phyloP scores from a whole-genome alignment of 1,140 invertebrate species.

The Drosophila sp. region DNA sequence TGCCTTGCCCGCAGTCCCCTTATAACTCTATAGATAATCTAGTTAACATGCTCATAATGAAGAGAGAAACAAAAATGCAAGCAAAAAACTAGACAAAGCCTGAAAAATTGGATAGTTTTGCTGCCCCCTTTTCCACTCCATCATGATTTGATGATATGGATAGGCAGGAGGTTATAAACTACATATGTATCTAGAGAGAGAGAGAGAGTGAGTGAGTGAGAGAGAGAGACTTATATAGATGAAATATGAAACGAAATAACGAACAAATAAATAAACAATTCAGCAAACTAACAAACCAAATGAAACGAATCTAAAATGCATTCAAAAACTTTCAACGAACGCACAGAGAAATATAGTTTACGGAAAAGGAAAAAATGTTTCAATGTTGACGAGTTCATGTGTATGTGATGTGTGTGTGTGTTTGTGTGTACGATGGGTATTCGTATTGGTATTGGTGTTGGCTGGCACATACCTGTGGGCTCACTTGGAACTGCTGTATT shows the following conservation, averaged over 20 bases:
- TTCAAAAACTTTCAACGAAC: conserved; percentile 69
- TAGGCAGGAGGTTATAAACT: background rate
- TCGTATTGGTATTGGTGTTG: conserved; percentile 17
- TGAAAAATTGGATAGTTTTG: background rate
- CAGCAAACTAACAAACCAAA: conserved; percentile 37
- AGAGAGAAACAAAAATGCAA: background rate
- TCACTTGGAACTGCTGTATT: conserved; percentile 93
- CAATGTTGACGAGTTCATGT: conserved; percentile 45
- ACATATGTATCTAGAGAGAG: background rate
- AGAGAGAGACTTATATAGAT: conserved; percentile 24
- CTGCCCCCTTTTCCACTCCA: background rate
- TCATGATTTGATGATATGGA: background rate
- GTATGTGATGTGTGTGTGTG: conserved; percentile 20
- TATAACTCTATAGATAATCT: background rate
- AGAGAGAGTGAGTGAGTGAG: conserved; percentile 13
- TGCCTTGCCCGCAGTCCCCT: background rate
- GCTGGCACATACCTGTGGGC: conserved; percentile 79
- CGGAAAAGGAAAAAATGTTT: conserved; percentile 58
- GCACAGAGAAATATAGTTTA: conserved; percentile 43
- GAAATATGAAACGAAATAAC: conserved; percentile 30
- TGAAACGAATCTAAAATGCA: conserved; percentile 52
- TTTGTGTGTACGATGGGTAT: conserved; percentile 24
- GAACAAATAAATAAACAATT: conserved; percentile 44
- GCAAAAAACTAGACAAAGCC: background rate
- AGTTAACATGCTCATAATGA: background rate